Percentiles rank a stretch among this genome's conserved stretches.
phyloP scores from a whole-genome alignment of 2,888 invertebrate species.

The Aspidapion aeneum region DNA sequence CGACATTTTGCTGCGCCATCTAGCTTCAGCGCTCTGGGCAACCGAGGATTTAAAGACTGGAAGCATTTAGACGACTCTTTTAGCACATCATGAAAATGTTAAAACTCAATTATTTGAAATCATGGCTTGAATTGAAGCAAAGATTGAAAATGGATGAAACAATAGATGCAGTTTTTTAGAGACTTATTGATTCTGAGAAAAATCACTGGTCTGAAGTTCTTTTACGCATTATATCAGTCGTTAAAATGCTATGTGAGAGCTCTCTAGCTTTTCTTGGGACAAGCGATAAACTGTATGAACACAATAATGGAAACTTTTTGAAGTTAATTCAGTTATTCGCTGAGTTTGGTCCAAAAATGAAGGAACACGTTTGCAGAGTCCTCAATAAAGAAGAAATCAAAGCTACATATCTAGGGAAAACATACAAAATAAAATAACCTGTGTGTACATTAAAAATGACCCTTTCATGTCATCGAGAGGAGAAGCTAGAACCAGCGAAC shows the following conservation, averaged over 20 bases:
- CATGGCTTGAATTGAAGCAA: slow-evolving; percentile 7
- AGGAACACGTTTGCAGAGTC: slow-evolving; percentile 1
- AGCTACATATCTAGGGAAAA: neutral
- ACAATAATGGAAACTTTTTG: slow-evolving; percentile 12
- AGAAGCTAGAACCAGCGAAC: too few relatives aligned
- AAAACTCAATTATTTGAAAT: neutral
- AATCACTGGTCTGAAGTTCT: slow-evolving; percentile 11
- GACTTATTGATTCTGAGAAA: slow-evolving; percentile 7
- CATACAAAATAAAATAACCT: neutral
- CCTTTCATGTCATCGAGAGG: too few relatives aligned
- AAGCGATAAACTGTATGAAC: slow-evolving; percentile 10
- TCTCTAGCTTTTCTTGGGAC: slow-evolving; percentile 10
- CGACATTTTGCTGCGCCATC: neutral
- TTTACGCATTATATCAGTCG: slow-evolving; percentile 5
- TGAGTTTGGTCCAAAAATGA: slow-evolving; percentile 6
- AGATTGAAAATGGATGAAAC: slow-evolving; percentile 4
- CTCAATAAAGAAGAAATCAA: neutral
- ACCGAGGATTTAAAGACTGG: slow-evolving; percentile 8
- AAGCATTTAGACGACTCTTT: slow-evolving; percentile 6
- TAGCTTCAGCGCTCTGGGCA: neutral
- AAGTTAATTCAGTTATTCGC: slow-evolving; percentile 2
- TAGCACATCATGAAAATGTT: slow-evolving; percentile 8
- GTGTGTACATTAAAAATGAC: too few relatives aligned
- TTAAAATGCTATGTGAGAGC: slow-evolving; percentile 4
- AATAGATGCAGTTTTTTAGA: slow-evolving; percentile 5